Percentiles rank a stretch among this genome's conserved stretches.
Conservation (phyloP, 2,113 vertebrate species). For the Actinemys pallida region DNA sequence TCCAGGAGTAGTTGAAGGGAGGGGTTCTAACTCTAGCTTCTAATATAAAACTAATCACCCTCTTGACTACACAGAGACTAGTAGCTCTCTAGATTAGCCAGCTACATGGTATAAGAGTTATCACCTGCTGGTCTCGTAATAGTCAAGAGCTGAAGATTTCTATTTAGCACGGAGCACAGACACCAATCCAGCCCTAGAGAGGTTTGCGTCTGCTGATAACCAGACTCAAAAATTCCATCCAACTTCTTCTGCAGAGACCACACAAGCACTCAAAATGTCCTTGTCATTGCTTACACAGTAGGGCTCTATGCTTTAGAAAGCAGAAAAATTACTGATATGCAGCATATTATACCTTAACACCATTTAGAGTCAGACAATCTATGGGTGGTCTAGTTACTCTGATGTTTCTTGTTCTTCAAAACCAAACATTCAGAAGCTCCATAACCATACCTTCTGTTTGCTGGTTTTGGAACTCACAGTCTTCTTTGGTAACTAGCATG, state of each 20-base stretch:
- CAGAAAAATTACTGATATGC: neutral
- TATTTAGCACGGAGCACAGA: neutral
- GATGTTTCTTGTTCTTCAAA: neutral
- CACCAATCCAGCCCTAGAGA: neutral
- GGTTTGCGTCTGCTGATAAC: neutral
- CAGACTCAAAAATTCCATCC: neutral
- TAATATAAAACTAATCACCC: neutral
- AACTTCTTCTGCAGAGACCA: neutral
- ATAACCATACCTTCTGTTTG: neutral
- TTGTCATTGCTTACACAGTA: neutral
- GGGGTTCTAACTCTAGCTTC: neutral
- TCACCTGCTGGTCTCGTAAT: neutral
- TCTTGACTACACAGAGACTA: neutral
- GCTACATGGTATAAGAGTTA: neutral
- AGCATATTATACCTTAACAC: neutral
- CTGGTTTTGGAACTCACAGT: neutral
- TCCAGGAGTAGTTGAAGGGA: neutral
- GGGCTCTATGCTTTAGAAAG: neutral
- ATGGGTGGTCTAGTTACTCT: neutral
- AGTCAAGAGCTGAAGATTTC: neutral
- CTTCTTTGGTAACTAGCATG: neutral
- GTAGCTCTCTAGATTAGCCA: neutral
- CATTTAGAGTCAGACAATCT: neutral
- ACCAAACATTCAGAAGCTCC: neutral
- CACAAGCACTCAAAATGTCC: neutral